phyloP scores from a whole-genome alignment of 2,888 invertebrate genomes.

The Drosophila formosana region DNA sequence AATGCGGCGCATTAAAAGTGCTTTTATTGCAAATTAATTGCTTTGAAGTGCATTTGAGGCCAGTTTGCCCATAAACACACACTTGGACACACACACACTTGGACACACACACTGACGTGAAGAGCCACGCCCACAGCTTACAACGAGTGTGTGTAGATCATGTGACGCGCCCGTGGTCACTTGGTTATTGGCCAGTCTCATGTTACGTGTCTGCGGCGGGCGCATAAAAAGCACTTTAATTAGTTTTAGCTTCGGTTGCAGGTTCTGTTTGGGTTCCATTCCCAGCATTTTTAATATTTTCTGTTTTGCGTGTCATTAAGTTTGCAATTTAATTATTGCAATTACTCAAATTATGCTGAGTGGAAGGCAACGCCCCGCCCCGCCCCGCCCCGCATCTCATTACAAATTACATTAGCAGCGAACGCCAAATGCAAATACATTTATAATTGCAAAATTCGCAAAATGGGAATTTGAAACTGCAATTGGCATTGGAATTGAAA shows the following conservation, averaged over 20 bases:
- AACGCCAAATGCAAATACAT: constrained; percentile 34
- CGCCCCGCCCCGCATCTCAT: constrained; percentile 41
- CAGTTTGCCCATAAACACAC: constrained; percentile 41
- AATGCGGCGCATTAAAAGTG: constrained; percentile 52
- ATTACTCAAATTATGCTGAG: constrained; percentile 57
- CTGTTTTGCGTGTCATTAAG: constrained; percentile 51
- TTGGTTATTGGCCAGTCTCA: constrained; percentile 40
- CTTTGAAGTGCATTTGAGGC: constrained; percentile 68
- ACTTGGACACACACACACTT: constrained; percentile 26
- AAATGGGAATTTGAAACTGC: constrained; percentile 8
- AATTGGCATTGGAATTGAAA: constrained; percentile 3
- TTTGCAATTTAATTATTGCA: constrained; percentile 61
- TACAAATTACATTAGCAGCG: constrained; percentile 28
- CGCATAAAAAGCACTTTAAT: constrained; percentile 57
- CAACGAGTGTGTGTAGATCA: constrained; percentile 35
- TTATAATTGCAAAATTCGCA: constrained; percentile 37
- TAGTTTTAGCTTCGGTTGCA: constrained; percentile 45
- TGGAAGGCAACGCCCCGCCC: constrained; percentile 35
- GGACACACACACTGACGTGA: constrained; percentile 1
- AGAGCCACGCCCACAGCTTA: constrained; percentile 23
- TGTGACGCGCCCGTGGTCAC: constrained; percentile 58
- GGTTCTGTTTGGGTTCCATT: neutral
- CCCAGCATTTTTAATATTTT: constrained; percentile 4
- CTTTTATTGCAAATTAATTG: constrained; percentile 80
- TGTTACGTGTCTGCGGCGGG: constrained; percentile 38